A percentile compares a stretch with the other conserved stretches of the same genome.
Evolutionary conservation across 2,888 invertebrate genomes (phyloP).

Genomic region (Gandaritis pyraliata): DNA sequence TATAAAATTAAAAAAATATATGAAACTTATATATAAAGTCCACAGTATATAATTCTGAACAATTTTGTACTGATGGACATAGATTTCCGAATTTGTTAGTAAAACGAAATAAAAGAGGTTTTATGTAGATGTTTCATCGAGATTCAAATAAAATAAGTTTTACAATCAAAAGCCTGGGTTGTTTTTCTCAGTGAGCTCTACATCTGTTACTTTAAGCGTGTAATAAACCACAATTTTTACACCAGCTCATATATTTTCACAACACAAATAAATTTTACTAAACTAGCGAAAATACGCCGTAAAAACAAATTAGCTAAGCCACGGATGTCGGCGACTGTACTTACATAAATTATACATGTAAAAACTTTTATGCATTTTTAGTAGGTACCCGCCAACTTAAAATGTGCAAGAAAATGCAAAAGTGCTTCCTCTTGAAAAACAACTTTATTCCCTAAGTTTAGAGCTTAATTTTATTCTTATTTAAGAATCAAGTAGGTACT

Average conservation of each 20-base stretch:
- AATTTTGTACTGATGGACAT: too few species aligned
- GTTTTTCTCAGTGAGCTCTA: constrained; percentile 16
- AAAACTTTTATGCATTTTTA: constrained; percentile 44
- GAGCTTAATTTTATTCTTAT: constrained; percentile 46
- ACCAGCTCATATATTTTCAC: constrained; percentile 19
- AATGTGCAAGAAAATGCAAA: constrained; percentile 34
- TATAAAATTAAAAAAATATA: too few species aligned
- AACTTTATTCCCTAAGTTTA: constrained; percentile 45
- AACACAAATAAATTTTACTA: constrained; percentile 30
- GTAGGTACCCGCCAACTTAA: constrained; percentile 49
- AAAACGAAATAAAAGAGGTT: too few species aligned
- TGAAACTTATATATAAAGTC: too few species aligned
- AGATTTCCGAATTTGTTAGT: too few species aligned
- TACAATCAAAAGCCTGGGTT: constrained; percentile 12
- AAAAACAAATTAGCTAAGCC: constrained; percentile 39
- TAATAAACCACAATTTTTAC: constrained; percentile 33
- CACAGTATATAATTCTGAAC: too few species aligned
- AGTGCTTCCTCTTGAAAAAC: constrained; percentile 35
- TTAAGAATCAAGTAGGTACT: constrained; percentile 35
- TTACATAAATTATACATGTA: constrained; percentile 40
- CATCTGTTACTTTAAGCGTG: constrained; percentile 20
- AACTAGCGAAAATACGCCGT: constrained; percentile 35
- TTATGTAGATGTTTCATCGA: too few species aligned
- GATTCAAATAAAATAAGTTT: constrained; percentile 12
- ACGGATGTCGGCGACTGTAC: constrained; percentile 37